phyloP scores from a whole-genome alignment of 23 tunicate genomes.

The Aplidium turbinatum region DNA sequence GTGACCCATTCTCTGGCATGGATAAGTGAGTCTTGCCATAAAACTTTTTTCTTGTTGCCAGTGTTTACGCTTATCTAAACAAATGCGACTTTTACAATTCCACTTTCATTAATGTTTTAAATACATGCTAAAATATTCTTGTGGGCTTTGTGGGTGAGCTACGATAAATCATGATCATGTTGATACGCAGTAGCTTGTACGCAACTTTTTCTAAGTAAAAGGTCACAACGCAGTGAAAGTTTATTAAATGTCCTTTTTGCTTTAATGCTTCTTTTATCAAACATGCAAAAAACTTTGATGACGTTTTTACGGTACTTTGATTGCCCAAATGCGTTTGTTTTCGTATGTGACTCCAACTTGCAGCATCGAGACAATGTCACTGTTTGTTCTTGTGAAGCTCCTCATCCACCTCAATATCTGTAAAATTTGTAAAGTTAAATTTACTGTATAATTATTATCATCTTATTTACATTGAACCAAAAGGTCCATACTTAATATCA shows the following conservation, averaged over 20 bases:
- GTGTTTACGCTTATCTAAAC: not conserved
- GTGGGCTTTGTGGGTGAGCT: not conserved
- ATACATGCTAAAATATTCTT: not conserved
- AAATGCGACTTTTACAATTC: not conserved
- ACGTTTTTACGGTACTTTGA: constrained; percentile 37
- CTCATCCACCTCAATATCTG: constrained; percentile 71
- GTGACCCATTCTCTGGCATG: constrained; percentile 91
- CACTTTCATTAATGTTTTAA: not conserved
- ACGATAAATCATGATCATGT: no score
- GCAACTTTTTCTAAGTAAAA: no score
- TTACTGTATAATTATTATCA: no score
- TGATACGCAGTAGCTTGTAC: no score
- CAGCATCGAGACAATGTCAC: constrained; percentile 40
- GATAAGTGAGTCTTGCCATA: constrained; percentile 84
- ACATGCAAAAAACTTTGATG: not conserved
- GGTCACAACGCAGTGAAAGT: no score
- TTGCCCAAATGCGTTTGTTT: constrained; percentile 58
- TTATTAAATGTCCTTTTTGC: no score
- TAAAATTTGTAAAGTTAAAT: no score
- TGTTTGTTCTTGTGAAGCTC: constrained; percentile 34
- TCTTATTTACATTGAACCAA: no score
- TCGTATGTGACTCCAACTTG: constrained; percentile 71
- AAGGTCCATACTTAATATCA: no score
- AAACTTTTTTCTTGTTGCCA: constrained; percentile 23
- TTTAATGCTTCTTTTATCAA: not conserved